Evolutionary conservation across 2,888 invertebrate species (phyloP).

Genomic region (Adelognathus sp.): DNA sequence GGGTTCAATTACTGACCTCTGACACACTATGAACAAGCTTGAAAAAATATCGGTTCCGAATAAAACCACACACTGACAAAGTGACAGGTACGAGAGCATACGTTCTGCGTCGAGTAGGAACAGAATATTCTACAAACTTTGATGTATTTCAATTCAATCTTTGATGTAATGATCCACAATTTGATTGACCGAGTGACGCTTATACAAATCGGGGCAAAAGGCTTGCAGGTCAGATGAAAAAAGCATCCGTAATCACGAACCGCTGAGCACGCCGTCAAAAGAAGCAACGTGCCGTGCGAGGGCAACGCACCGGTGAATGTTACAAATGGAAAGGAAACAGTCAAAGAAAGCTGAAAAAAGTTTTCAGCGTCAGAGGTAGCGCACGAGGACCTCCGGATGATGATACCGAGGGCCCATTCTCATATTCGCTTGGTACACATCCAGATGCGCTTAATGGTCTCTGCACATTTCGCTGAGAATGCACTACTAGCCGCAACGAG

Average conservation of each 20-base stretch:
- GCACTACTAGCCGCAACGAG: conserved; percentile 60
- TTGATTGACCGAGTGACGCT: conserved; percentile 61
- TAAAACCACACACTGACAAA: background rate
- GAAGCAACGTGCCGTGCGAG: conserved; percentile 36
- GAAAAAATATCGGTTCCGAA: too few species aligned
- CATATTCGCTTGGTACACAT: conserved; percentile 60
- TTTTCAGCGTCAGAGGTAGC: conserved; percentile 3
- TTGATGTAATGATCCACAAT: background rate
- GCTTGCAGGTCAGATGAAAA: conserved; percentile 2
- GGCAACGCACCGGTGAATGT: conserved; percentile 28
- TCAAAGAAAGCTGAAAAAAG: conserved; percentile 42
- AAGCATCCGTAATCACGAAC: background rate
- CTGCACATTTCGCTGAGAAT: conserved; percentile 62
- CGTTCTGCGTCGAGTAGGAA: background rate
- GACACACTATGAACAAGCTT: too few species aligned
- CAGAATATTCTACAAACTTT: background rate
- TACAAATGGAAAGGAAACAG: conserved; percentile 50
- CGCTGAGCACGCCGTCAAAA: conserved; percentile 54
- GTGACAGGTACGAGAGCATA: background rate
- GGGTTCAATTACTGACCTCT: too few species aligned
- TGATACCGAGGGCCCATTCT: conserved; percentile 66
- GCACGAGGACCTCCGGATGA: conserved; percentile 59
- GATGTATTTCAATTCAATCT: background rate
- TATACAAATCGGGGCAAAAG: conserved; percentile 46
- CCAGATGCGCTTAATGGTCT: conserved; percentile 67